Conservation (phyloP, 1,140 invertebrate species). For the Metaphire vulgaris region DNA sequence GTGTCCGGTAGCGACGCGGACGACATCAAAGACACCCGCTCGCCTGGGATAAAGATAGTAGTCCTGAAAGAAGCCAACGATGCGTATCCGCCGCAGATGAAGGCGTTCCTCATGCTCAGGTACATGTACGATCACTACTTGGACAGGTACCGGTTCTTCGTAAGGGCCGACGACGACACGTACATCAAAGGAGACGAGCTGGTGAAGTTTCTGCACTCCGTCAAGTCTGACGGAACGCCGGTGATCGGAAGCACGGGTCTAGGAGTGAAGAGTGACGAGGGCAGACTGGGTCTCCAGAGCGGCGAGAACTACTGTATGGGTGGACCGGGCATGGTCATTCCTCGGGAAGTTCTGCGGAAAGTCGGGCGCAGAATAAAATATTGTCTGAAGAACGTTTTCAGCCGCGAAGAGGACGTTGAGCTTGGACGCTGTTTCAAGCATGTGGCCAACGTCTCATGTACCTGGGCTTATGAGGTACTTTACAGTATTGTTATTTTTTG, state of each 20-base stretch:
- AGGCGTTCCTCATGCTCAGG: slow-evolving; percentile 95
- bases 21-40: slow-evolving; percentile 31
- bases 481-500: too few species aligned
- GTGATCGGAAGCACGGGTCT: slow-evolving; percentile 61
- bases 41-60: slow-evolving; percentile 12
- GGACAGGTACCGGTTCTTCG: slow-evolving; percentile 91
- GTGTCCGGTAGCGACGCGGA: too few species aligned
- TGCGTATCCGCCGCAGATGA: slow-evolving; percentile 96
- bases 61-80: slow-evolving; percentile 54
- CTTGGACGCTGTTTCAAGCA: slow-evolving; percentile 91
- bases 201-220: slow-evolving; percentile 73
- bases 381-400: slow-evolving; percentile 86
- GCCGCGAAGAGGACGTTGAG: slow-evolving; percentile 97
- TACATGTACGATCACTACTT: slow-evolving; percentile 93
- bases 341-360: slow-evolving; percentile 51
- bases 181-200: slow-evolving; percentile 83
- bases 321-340: slow-evolving; percentile 85
- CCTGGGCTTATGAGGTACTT: slow-evolving; percentile 97
- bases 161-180: slow-evolving; percentile 94
- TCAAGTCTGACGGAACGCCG: slow-evolving; percentile 78
- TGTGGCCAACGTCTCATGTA: slow-evolving; percentile 89
- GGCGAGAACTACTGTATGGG: slow-evolving; percentile 99
- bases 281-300: slow-evolving; percentile 76
- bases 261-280: slow-evolving; percentile 76
- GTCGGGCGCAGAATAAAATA: slow-evolving; percentile 59